Percentiles rank a stretch among this genome's conserved stretches.
These are phyloP conservation scores for Meda fulgida DNA, from an alignment of 2,797 vertebrate species.

Conservation along the genomic window DNA sequence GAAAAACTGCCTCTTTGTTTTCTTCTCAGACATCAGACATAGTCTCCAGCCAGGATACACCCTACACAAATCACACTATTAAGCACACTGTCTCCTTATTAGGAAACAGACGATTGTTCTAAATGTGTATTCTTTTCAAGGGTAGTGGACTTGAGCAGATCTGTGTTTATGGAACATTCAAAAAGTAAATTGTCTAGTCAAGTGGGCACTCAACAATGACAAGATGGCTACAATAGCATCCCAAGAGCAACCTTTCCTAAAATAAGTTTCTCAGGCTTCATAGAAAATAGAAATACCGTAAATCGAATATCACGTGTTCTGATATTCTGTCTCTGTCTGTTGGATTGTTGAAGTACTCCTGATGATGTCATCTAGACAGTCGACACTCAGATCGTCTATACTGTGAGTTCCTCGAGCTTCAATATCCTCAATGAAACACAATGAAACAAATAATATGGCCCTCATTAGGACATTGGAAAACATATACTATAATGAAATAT, in stretches of 20 bases:
- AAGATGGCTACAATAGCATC: conserved; percentile 54
- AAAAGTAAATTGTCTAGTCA: conserved; percentile 52
- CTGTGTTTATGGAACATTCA: conserved; percentile 58
- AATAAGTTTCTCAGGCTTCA: conserved; percentile 53
- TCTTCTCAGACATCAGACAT: conserved; percentile 39
- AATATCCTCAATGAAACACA: background rate
- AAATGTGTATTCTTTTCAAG: conserved; percentile 32
- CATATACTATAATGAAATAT: background rate
- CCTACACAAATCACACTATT: conserved; percentile 51
- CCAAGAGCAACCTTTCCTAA: conserved; percentile 46
- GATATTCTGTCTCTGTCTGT: background rate
- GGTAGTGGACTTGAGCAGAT: conserved; percentile 51
- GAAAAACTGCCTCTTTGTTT: conserved; percentile 50
- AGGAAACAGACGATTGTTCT: conserved; percentile 57
- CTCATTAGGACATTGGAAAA: background rate
- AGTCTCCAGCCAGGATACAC: conserved; percentile 46
- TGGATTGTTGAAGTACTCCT: background rate
- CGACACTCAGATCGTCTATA: background rate
- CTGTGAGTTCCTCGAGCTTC: background rate
- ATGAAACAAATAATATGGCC: background rate
- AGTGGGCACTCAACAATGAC: conserved; percentile 54
- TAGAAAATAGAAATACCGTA: conserved; percentile 50
- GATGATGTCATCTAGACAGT: conserved; percentile 3
- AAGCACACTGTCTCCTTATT: conserved; percentile 49
- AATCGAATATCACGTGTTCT: background rate